A percentile compares a stretch with the other conserved stretches of the same genome.
phyloP scores from a whole-genome alignment of 2,888 invertebrate genomes.

The Anoplius nigerrimus region DNA sequence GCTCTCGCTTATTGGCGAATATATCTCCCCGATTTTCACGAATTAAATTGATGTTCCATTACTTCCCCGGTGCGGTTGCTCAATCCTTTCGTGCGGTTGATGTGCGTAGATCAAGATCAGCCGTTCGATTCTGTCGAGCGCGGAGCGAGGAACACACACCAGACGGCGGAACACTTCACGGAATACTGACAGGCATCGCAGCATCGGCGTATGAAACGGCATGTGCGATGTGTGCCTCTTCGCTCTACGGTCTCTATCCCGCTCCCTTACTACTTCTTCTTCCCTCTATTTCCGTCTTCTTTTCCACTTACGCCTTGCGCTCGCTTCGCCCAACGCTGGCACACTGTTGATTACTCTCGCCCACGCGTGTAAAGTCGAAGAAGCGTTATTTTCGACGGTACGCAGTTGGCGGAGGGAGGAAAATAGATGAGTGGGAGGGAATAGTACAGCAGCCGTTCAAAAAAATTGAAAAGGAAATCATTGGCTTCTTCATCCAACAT shows the following conservation, averaged over 20 bases:
- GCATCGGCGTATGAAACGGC: slow-evolving; percentile 20
- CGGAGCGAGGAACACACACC: slow-evolving; percentile 26
- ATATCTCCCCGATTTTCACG: too few species aligned
- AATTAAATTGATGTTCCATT: too few species aligned
- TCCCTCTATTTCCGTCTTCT: slow-evolving; percentile 60
- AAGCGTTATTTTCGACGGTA: too few species aligned
- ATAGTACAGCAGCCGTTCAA: slow-evolving; percentile 2
- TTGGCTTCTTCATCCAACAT: too few species aligned
- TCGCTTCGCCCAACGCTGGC: slow-evolving; percentile 54
- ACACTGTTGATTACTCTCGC: slow-evolving; percentile 60
- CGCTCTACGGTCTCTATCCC: slow-evolving; percentile 39
- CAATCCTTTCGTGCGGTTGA: not conserved
- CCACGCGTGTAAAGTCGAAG: slow-evolving; percentile 40
- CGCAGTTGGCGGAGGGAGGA: slow-evolving; percentile 60
- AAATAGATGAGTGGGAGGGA: slow-evolving; percentile 24
- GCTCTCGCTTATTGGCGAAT: too few species aligned
- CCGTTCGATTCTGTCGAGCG: too few species aligned
- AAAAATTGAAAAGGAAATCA: slow-evolving; percentile 9
- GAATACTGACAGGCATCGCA: slow-evolving; percentile 68
- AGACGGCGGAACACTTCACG: slow-evolving; percentile 61
- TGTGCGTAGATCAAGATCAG: not conserved
- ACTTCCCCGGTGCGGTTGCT: too few species aligned
- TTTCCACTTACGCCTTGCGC: slow-evolving; percentile 13
- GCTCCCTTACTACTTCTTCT: slow-evolving; percentile 23
- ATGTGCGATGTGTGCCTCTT: slow-evolving; percentile 45